Conservation (phyloP, 2,113 vertebrate species). For the Gopherus evgoodei region DNA sequence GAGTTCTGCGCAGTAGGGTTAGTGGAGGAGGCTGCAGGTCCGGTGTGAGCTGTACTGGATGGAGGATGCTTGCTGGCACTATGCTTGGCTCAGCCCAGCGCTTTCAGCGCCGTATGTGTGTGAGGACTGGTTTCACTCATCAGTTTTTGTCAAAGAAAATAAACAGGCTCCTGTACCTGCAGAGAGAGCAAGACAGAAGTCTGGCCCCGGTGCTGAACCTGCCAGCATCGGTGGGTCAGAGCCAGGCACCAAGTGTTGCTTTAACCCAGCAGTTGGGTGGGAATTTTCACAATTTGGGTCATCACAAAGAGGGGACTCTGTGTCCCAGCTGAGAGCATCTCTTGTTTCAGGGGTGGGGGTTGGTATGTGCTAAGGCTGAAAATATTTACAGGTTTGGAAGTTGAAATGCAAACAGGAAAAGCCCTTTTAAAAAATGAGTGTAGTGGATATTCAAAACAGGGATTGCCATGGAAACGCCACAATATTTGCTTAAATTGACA, state of each 20-base stretch:
- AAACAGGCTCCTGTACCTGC: fast-evolving
- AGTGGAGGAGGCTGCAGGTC: background rate
- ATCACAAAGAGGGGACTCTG: background rate
- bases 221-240: background rate
- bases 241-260: background rate
- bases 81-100: background rate
- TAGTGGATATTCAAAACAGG: conserved; percentile 87
- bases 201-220: background rate
- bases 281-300: conserved; percentile 33
- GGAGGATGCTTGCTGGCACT: background rate
- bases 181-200: background rate
- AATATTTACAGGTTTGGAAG: conserved; percentile 86
- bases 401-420: conserved; percentile 87
- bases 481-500: conserved; percentile 90
- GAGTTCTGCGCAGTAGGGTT: background rate
- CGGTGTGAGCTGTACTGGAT: background rate
- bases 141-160: background rate
- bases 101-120: fast-evolving
- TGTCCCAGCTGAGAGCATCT: background rate
- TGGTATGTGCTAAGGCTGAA: conserved; percentile 74
- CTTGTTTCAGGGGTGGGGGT: conserved; percentile 44
- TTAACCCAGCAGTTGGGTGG: background rate
- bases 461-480: conserved; percentile 87
- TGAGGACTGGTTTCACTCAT: fast-evolving
- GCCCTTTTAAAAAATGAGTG: conserved; percentile 84